These are phyloP conservation scores for Pachyramphus minor DNA, from an alignment of 2,113 vertebrate genomes.

Conservation along the genomic window DNA sequence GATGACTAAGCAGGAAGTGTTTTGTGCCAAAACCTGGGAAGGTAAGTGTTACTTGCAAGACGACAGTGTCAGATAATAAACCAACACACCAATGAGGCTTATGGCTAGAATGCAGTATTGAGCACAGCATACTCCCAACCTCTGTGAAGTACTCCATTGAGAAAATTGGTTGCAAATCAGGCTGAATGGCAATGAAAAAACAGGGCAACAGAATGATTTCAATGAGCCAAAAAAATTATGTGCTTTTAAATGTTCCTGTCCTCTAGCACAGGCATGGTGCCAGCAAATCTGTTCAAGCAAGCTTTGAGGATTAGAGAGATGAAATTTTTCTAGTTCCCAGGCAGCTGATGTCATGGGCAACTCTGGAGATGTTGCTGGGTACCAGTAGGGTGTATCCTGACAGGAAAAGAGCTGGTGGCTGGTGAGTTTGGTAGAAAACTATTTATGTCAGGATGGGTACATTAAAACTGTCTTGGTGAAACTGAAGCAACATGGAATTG, in stretches of 20 bases:
- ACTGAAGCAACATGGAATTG: neutral
- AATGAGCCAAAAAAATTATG: conserved; percentile 73
- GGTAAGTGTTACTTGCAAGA: conserved; percentile 48
- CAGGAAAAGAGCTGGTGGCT: neutral
- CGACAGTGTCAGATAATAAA: conserved; percentile 55
- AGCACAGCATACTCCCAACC: conserved; percentile 38
- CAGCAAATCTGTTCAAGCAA: conserved; percentile 61
- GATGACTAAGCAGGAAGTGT: conserved; percentile 26
- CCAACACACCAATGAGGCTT: conserved; percentile 25
- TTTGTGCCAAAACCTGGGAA: conserved; percentile 61
- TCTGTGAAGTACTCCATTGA: conserved; percentile 71
- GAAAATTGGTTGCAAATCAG: conserved; percentile 72
- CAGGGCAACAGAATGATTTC: conserved; percentile 63
- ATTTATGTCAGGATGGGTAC: neutral
- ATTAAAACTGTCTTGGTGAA: neutral
- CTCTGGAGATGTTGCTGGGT: neutral
- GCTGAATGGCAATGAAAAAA: conserved; percentile 69
- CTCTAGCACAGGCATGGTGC: conserved; percentile 35
- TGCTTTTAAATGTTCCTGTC: conserved; percentile 66
- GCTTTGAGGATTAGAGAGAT: conserved; percentile 21
- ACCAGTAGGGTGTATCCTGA: neutral
- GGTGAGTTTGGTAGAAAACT: neutral
- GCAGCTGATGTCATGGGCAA: neutral
- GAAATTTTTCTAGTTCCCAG: conserved; percentile 1
- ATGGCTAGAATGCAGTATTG: conserved; percentile 36